Base-by-base conservation (phyloP, 2,797 vertebrate species). In the Enteromius argenteus region DNA sequence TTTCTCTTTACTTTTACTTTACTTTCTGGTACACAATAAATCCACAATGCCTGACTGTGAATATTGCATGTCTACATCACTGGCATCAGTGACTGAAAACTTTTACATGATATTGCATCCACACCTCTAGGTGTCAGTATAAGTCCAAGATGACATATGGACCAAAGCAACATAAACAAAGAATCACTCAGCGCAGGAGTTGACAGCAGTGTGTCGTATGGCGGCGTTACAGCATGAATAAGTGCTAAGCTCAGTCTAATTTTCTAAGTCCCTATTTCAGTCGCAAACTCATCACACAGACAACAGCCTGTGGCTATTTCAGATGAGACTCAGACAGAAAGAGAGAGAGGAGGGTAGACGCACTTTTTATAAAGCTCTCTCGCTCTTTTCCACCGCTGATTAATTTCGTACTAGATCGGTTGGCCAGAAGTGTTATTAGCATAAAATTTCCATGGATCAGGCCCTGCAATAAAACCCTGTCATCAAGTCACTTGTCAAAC, bases 401-500 rank as follows among this genome's bases (percentile, higher is more conserved):
- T 96, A 95, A 95, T 96, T 95, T 95, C 93, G 90, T 92, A 93
- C 92, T 92, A 93, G 93, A 95, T 92, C 93, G 93, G 93, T 92
- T 91, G 93, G 93, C 94, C 91, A 89, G 94, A 93, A 91, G 91
- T 91, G 89, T 91, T 93, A 96, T 96, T 96, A 95, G 93, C 95
- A 96, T 95, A 94, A 92, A 90, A 95, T 95, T 94, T 95, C 93
- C 94, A 95, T 95, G 94, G 93, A 95, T 95, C 94, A 94, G 91
- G 89, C 91, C 90, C 68, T 83, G 94, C 94, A 94, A 94, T 93
- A 93, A 94, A 95, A 94, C 91, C 91, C 93, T 95, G 95, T 96
- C 93, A 96, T 95, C 95, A 95, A 95, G 92, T 91, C 91, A 90
- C 94, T 94, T 96, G 95, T 96, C 95, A 95, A 95, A 95, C 94